Evolutionary conservation across 2,888 invertebrate species (phyloP).

Genomic region (Meloe dianella): DNA sequence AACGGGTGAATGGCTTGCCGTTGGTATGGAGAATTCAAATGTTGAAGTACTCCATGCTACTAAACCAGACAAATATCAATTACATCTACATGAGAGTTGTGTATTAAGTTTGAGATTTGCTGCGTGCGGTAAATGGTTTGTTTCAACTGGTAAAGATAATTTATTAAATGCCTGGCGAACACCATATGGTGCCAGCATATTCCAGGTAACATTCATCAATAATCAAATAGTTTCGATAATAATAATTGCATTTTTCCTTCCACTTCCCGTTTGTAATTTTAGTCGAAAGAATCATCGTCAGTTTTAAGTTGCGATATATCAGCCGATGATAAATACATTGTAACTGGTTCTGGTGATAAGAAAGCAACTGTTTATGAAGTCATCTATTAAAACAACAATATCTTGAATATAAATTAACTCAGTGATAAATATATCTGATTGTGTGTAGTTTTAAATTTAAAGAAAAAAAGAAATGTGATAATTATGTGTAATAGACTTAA

Average conservation of each 20-base stretch:
- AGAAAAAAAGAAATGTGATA: conserved; percentile 47
- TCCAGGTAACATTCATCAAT: conserved; percentile 71
- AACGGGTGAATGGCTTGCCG: conserved; percentile 93
- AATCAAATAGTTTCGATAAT: neutral
- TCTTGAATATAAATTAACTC: too few relatives aligned
- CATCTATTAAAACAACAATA: conserved; percentile 68
- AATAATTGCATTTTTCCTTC: too few relatives aligned
- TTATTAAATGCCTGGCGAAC: conserved; percentile 94
- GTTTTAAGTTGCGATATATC: conserved; percentile 97
- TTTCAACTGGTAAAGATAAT: conserved; percentile 94
- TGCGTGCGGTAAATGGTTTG: conserved; percentile 95
- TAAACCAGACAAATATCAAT: conserved; percentile 93
- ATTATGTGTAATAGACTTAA: conserved; percentile 51
- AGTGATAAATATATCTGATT: conserved; percentile 15
- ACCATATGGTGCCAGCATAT: conserved; percentile 93
- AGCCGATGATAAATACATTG: conserved; percentile 94
- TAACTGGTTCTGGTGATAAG: conserved; percentile 96
- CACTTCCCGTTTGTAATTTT: neutral
- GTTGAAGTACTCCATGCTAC: conserved; percentile 90
- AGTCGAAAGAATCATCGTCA: conserved; percentile 94
- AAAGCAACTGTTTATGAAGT: conserved; percentile 97
- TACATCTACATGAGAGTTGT: conserved; percentile 95
- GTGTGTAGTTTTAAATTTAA: conserved; percentile 42
- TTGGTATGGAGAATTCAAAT: conserved; percentile 96
- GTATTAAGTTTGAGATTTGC: conserved; percentile 92